Conservation (phyloP, 2,888 invertebrate genomes). For the Sphaeridia pumilis region DNA sequence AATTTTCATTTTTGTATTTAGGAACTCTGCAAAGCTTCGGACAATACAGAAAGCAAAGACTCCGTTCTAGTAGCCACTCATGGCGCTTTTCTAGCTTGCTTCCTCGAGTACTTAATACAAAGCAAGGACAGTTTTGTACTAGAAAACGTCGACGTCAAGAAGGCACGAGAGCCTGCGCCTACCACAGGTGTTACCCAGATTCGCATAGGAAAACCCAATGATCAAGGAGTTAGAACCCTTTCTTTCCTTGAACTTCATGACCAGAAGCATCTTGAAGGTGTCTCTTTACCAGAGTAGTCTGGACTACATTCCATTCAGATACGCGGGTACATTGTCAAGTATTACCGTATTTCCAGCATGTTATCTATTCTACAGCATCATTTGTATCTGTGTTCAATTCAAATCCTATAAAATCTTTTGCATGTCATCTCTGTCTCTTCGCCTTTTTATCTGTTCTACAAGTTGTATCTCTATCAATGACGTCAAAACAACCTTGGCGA, state of each 20-base stretch:
- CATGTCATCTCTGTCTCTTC: too few species aligned
- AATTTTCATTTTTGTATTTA: conserved; percentile 2
- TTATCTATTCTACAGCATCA: not conserved
- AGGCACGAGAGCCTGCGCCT: conserved; percentile 14
- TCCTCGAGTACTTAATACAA: conserved; percentile 12
- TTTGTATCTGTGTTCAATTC: too few species aligned
- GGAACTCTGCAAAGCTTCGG: conserved; percentile 15
- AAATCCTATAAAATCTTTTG: too few species aligned
- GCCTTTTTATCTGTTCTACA: too few species aligned
- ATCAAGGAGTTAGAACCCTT: not conserved
- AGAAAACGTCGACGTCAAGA: conserved; percentile 11
- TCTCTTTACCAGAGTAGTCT: not conserved
- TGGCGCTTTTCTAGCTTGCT: conserved; percentile 15
- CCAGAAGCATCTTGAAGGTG: conserved; percentile 12
- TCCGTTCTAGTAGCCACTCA: conserved; percentile 17
- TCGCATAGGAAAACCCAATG: conserved; percentile 9
- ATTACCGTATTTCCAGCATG: not conserved
- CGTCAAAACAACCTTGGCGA: too few species aligned
- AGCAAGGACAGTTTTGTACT: conserved; percentile 4
- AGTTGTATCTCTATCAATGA: too few species aligned
- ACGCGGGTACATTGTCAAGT: not conserved
- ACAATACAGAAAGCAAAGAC: not conserved
- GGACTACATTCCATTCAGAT: not conserved
- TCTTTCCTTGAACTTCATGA: conserved; percentile 15
- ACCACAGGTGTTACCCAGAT: conserved; percentile 18